Base-by-base conservation (phyloP, 2,888 invertebrate genomes). In the Sialis fuliginosa region DNA sequence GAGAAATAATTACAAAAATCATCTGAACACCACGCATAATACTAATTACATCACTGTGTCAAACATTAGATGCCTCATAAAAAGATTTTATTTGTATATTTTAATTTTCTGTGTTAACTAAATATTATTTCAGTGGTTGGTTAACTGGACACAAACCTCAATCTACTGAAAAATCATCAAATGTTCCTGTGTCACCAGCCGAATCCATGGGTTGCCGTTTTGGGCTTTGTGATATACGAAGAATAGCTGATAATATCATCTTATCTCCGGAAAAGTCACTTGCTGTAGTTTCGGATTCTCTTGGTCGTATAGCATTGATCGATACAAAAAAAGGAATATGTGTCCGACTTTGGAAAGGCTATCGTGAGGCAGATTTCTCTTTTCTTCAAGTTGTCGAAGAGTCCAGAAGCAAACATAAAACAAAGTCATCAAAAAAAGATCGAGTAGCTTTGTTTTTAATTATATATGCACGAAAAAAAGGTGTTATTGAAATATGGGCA, bases 301-400 rank as follows among this genome's bases (percentile, higher is more conserved):
- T 89, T 57, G 95, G 95, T 31, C 75, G 97, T 48, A 85, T 97
- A 1, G 75, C 85, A 40, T 69, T 98, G 10, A 66, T 97, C 33
- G 93, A 97, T 64, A 78, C 87, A 9, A 72, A 72, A 43, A 75
- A 75, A 53, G 90, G 92, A 1, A 72, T 84, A 46, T 78, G 86
- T 30, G 66, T 93, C 37, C 73, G 90, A 45, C 79, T 95, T 59
- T 92, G 93, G 75, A 96, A 96, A 69, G 96, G 97, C 4, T 97
- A 92, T 63, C 73, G 96, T 45, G 91, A 96, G 61, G 95, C 96
- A 0, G 88, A 96, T 61, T 89, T 92, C 61, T 90, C 88, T 2
- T 97, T 95, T 77, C 69, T 96, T 39, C 85, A 89, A 65, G 84
- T 88, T 1, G 70, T 73, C 33, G 86, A 88, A 58, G 77, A 75